These are phyloP conservation scores for Mastigias papua DNA, from an alignment of 30 jellyfish, hydroid and myxozoan species.

Conservation along the genomic window DNA sequence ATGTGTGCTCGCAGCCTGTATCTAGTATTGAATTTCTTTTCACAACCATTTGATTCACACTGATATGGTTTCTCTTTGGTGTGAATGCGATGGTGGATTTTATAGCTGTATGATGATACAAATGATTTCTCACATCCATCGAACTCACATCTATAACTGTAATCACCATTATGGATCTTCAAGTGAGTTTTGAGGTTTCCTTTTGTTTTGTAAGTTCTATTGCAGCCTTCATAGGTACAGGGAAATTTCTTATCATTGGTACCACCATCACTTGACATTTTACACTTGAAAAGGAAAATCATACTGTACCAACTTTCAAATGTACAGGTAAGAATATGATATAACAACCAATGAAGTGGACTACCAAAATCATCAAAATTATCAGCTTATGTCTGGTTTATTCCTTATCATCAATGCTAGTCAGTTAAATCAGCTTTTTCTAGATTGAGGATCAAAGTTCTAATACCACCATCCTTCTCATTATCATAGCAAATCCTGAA, in stretches of 20 bases:
- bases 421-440: too few relatives aligned
- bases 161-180: slow-evolving; percentile 86
- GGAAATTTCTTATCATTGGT: slow-evolving; percentile 74
- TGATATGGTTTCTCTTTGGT: slow-evolving; percentile 92
- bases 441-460: too few relatives aligned
- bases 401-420: too few relatives aligned
- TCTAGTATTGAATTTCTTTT: slow-evolving; percentile 80
- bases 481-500: too few relatives aligned
- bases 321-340: too few relatives aligned
- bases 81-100: slow-evolving; percentile 88
- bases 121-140: slow-evolving; percentile 89
- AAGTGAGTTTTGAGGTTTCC: slow-evolving; percentile 91
- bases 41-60: slow-evolving; percentile 89
- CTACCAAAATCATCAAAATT: too few relatives aligned
- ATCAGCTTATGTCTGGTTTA: too few relatives aligned
- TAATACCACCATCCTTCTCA: too few relatives aligned
- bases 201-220: slow-evolving; percentile 86
- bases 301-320: too few relatives aligned
- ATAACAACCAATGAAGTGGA: too few relatives aligned
- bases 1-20: slow-evolving; percentile 87
- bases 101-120: slow-evolving; percentile 91
- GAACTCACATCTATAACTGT: slow-evolving; percentile 84
- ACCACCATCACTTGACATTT: slow-evolving; percentile 36
- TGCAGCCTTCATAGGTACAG: slow-evolving; percentile 86
- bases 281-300: neutral